Evolutionary conservation across 1,140 invertebrate genomes (phyloP), one percentile per base, ranked within the genome.

Genomic region (Panagrolaimus sp.): DNA sequence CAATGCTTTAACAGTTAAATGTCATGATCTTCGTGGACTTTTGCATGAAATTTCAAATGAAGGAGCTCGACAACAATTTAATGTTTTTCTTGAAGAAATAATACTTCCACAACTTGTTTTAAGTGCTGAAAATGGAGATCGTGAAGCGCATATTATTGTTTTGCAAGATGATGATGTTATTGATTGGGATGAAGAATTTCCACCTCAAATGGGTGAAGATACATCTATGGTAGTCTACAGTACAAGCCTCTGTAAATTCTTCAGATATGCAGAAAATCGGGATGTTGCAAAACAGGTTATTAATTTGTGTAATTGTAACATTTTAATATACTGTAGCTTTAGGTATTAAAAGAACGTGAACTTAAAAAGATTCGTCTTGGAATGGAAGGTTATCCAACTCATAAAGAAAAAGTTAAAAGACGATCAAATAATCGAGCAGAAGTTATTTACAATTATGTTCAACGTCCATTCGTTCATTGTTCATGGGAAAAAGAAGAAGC

Each of bases 401-500:
- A 98, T 85, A 98, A 97, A 82, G 96, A 98, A 83, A 99, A 98
- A 83, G 84, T 90, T 0, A 93, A 87, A 72, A 82, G 84, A 69
- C 76, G 94, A 20, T 91, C 93, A 11, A 92, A 92, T 13, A 86
- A 92, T 45, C 51, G 51, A 20, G 90, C 92, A 2, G 87, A 86
- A 84, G 96, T 98, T 0, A 96, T 98, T 71, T 99, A 99, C 85
- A 98, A 98, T 84, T 99, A 99, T 84, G 95, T 98, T 0, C 96
- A 99, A 83, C 87, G 96, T n/a, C 96, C 96, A 0, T 99, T 99
- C 83, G 92, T 99, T 53, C 92, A 96, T 77, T 96, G 98, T 92
- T 98, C 94, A 0, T 99, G 96, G 96, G 96, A 99, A 83, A 98
- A 98, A 77, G 95, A 99, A 81, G 96, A 99, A 83, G 94, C 94